Base-by-base conservation (phyloP, 2,797 vertebrate species). In the Choloepus didactylus region DNA sequence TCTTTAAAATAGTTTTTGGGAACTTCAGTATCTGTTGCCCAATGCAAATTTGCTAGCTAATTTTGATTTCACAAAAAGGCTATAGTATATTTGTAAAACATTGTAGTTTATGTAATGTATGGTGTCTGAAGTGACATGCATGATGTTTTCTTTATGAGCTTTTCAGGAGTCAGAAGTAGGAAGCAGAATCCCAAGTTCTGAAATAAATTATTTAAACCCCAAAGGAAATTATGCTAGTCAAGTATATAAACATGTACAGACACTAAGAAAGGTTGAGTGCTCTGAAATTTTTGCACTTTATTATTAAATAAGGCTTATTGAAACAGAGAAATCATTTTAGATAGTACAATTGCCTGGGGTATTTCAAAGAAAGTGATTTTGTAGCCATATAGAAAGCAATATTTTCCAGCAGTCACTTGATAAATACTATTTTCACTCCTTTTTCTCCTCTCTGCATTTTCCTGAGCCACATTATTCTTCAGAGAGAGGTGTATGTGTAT, bases 191-290 rank as follows among this genome's bases (percentile, higher is more conserved):
- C 11, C 19, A 89, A 69, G 49, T 84, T 95, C 62, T 76, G 83
- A 96, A 95, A 95, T 44, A 93, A 93, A 91, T 96, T 92, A 95
- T 97, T 97, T 96, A 95, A 89, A 91, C 44, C 29, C 56, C 23
- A 2, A 70, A 81, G 73, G 72, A 97, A 59, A 91, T 85, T 72
- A 84, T 83, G 12, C 44, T 77, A 35, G 64, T 25, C 35, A 88
- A 79, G 35, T 93, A 59, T 83, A 73, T 87, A 88, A 79, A 79
- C 19, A 85, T 81, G n/a, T 44, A 79, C 41, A 81, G 66, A 3
- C 27, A 79, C 25, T 88, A 81, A 77, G 67, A 77, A 82, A 41
- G 11, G 21, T 49, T 91, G 66, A 72, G 6, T 89, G 51, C 18
- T 70, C 27, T 93, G 73, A 79, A 95, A 93, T 64, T 82, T 94